These are phyloP conservation scores for Anabacerthia variegaticeps DNA, from an alignment of 2,797 vertebrate species.

Conservation along the genomic window DNA sequence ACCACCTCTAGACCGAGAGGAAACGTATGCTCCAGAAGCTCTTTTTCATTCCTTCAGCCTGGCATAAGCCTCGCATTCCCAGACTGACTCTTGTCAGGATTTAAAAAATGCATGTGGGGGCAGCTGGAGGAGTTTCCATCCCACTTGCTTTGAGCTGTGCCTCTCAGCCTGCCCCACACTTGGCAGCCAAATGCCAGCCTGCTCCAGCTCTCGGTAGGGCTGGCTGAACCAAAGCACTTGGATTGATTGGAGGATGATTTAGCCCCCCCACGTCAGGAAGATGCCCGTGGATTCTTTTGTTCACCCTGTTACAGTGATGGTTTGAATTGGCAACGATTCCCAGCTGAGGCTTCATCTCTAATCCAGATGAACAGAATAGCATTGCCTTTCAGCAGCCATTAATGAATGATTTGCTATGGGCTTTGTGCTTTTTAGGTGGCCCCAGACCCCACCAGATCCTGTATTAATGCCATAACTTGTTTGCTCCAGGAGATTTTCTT, in stretches of 20 bases:
- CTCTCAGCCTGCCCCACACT: constrained; percentile 26
- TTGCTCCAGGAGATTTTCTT: not conserved
- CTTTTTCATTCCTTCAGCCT: constrained; percentile 28
- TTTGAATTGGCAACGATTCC: constrained; percentile 13
- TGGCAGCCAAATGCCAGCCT: constrained; percentile 48
- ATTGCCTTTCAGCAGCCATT: constrained; percentile 10
- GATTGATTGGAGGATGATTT: constrained; percentile 35
- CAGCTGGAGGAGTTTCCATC: constrained; percentile 58
- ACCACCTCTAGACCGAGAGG: constrained; percentile 46
- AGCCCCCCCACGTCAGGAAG: not conserved
- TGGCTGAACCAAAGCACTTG: not conserved
- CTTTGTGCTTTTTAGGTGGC: not conserved
- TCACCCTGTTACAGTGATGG: not conserved
- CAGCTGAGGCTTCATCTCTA: not conserved
- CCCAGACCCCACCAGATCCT: not conserved
- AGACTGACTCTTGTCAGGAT: constrained; percentile 56
- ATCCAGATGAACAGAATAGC: not conserved
- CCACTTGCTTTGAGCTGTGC: constrained; percentile 43
- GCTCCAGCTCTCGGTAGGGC: not conserved
- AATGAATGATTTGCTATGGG: not conserved
- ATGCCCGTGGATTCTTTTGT: not conserved
- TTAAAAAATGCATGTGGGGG: constrained; percentile 23
- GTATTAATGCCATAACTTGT: not conserved
- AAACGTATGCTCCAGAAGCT: constrained; percentile 55
- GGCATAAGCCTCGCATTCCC: constrained; percentile 54